phyloP scores from a whole-genome alignment of 92 coral and sea anemone genomes.

The Chrysogorgia sp. region DNA sequence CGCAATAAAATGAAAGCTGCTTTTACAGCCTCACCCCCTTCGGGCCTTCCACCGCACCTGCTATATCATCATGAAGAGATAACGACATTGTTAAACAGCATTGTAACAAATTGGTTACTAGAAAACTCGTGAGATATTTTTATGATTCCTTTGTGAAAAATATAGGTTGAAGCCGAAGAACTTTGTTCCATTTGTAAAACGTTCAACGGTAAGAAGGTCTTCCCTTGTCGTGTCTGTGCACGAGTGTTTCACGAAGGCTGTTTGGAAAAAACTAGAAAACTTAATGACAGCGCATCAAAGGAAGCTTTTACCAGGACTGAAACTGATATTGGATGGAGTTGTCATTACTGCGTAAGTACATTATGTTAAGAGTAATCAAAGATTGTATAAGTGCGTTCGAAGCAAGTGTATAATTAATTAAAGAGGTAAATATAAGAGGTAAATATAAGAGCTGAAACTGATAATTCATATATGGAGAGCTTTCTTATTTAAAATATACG shows the following conservation, averaged over 20 bases:
- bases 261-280: constrained; percentile 73
- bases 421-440: background rate
- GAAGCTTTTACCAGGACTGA: constrained; percentile 79
- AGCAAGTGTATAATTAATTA: background rate
- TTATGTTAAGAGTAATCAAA: no score
- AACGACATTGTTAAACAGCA: no score
- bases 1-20: no score
- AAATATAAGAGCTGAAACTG: no score
- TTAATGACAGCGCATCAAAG: constrained; percentile 67
- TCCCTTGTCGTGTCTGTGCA: constrained; percentile 85
- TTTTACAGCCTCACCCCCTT: no score
- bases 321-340: constrained; percentile 92
- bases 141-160: background rate
- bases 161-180: constrained; percentile 85
- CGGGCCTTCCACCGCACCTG: no score
- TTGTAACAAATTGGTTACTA: no score
- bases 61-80: no score
- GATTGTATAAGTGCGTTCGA: no score
- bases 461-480: no score
- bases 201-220: constrained; percentile 76
- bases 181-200: constrained; percentile 75
- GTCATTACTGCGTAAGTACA: constrained; percentile 91
- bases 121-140: background rate
- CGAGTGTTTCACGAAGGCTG: constrained; percentile 88
- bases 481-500: no score